Evolutionary conservation across 2,888 invertebrate genomes (phyloP).

Genomic region (Chelonus formosanus): DNA sequence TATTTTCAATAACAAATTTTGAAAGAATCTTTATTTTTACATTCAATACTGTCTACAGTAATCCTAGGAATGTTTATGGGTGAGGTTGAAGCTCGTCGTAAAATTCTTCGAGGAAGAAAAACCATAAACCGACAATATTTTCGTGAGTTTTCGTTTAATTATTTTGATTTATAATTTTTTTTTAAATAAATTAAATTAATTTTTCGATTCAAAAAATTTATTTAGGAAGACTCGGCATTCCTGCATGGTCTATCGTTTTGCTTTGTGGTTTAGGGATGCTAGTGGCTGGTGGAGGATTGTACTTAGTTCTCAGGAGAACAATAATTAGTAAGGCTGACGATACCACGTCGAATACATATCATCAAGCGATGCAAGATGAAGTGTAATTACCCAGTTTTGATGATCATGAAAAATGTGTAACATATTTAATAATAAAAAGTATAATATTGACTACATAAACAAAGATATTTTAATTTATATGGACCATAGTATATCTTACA

Average conservation of each 20-base stretch:
- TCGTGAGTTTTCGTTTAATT: constrained; percentile 68
- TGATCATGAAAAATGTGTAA: no score
- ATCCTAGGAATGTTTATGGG: constrained; percentile 74
- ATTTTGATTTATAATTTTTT: background rate
- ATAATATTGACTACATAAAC: no score
- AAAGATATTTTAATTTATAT: no score
- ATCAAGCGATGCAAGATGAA: constrained; percentile 69
- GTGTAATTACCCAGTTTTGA: constrained; percentile 54
- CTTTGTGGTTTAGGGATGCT: constrained; percentile 77
- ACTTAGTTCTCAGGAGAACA: constrained; percentile 74
- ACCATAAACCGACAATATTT: constrained; percentile 81
- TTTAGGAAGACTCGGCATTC: constrained; percentile 75
- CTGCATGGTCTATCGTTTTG: constrained; percentile 80
- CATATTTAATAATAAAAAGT: no score
- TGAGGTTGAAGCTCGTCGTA: constrained; percentile 80
- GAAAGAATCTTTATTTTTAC: background rate
- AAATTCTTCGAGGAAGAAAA: constrained; percentile 80
- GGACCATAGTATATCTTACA: no score
- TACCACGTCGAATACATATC: constrained; percentile 66
- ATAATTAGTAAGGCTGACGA: constrained; percentile 70
- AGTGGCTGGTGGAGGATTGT: constrained; percentile 75
- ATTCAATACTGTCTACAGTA: constrained; percentile 64
- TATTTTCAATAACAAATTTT: background rate
- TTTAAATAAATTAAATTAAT: constrained; percentile 22
- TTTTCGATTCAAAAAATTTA: background rate